A percentile compares a stretch with the other conserved stretches of the same genome.
phyloP scores from a whole-genome alignment of 1,140 invertebrate species.

The Philaenus spumarius region DNA sequence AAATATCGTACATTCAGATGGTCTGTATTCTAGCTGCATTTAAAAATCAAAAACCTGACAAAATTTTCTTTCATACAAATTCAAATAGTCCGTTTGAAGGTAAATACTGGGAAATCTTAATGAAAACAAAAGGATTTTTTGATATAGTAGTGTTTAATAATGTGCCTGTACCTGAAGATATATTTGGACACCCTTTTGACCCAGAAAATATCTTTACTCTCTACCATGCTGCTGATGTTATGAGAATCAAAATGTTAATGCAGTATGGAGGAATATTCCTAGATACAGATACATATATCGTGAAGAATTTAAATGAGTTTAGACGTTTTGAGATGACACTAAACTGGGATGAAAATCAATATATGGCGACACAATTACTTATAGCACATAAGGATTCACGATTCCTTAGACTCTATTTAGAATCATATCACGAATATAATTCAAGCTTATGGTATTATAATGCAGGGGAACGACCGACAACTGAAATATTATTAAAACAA shows the following conservation, averaged over 20 bases:
- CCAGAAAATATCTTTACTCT: neutral
- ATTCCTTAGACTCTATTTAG: slow-evolving; percentile 30
- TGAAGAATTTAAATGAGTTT: slow-evolving; percentile 25
- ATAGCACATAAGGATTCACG: slow-evolving; percentile 30
- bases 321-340: slow-evolving; percentile 38
- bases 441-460: slow-evolving; percentile 35
- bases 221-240: slow-evolving; percentile 19
- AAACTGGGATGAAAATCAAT: slow-evolving; percentile 34
- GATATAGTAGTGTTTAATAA: slow-evolving; percentile 18
- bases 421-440: slow-evolving; percentile 31
- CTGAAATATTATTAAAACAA: slow-evolving; percentile 25
- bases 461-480: slow-evolving; percentile 32
- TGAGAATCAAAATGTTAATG: slow-evolving; percentile 24
- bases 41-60: slow-evolving; percentile 28
- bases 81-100: slow-evolving; percentile 15
- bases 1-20: slow-evolving; percentile 19
- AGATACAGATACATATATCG: slow-evolving; percentile 27
- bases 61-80: slow-evolving; percentile 26
- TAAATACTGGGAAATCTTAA: slow-evolving; percentile 25
- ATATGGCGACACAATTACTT: slow-evolving; percentile 29
- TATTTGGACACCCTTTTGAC: slow-evolving; percentile 29
- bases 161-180: slow-evolving; percentile 23
- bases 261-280: slow-evolving; percentile 29
- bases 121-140: slow-evolving; percentile 1
- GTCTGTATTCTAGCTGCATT: slow-evolving; percentile 26